These are phyloP conservation scores for Heteropelma amictum DNA, from an alignment of 2,888 invertebrate genomes.

Conservation along the genomic window DNA sequence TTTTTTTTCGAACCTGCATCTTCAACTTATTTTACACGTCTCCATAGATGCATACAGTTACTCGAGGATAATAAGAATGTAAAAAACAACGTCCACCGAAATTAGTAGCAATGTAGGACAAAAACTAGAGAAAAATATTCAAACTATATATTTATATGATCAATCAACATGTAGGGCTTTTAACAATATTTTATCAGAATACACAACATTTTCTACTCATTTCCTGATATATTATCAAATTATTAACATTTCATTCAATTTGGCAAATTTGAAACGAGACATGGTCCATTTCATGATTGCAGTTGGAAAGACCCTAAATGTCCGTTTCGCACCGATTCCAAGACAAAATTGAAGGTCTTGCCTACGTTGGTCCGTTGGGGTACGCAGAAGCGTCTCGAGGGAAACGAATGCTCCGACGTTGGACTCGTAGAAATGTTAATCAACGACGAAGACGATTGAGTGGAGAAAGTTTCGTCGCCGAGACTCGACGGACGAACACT, in stretches of 20 bases:
- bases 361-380: conserved; percentile 91
- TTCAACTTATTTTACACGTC: neutral
- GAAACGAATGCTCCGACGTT: conserved; percentile 86
- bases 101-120: too few species aligned
- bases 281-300: conserved; percentile 18
- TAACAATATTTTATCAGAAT: too few species aligned
- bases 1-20: neutral
- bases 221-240: neutral
- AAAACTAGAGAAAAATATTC: too few species aligned
- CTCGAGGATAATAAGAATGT: too few species aligned
- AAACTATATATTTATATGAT: too few species aligned
- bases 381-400: conserved; percentile 87
- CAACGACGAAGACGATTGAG: conserved; percentile 83
- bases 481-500: neutral
- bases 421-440: conserved; percentile 90
- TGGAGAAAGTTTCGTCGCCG: neutral
- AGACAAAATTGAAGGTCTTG: conserved; percentile 86
- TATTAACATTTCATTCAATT: neutral
- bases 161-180: too few species aligned
- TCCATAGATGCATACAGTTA: neutral
- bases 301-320: conserved; percentile 93
- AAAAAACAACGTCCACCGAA: too few species aligned
- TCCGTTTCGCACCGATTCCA: conserved; percentile 88
- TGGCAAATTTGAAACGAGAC: too few species aligned
- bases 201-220: too few species aligned